Conservation (phyloP, 2,888 invertebrate species). For the Lochmaea crataegi region DNA sequence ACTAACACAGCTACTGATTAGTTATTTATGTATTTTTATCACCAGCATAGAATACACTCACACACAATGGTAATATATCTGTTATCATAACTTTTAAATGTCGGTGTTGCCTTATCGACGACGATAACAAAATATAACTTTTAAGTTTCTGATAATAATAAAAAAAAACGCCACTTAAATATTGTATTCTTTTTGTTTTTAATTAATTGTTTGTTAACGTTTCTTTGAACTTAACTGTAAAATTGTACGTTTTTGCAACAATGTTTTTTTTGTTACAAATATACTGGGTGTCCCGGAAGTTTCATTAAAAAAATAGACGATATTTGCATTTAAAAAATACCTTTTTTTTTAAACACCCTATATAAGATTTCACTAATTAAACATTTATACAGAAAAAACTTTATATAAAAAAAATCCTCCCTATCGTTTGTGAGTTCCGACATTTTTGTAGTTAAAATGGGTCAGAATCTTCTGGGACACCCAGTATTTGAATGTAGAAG, state of each 20-base stretch:
- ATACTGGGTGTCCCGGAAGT: too few relatives aligned
- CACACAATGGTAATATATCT: slow-evolving; percentile 57
- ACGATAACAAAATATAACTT: slow-evolving; percentile 45
- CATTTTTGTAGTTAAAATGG: too few relatives aligned
- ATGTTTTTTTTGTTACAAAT: too few relatives aligned
- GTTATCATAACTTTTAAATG: slow-evolving; percentile 57
- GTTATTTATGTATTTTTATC: slow-evolving; percentile 58
- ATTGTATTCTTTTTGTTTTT: slow-evolving; percentile 16
- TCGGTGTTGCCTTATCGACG: slow-evolving; percentile 51
- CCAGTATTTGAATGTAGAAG: too few relatives aligned
- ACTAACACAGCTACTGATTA: slow-evolving; percentile 57
- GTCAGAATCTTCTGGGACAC: too few relatives aligned
- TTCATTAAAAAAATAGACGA: too few relatives aligned
- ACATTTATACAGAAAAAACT: too few relatives aligned
- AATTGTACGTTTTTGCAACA: background rate
- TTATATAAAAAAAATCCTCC: too few relatives aligned
- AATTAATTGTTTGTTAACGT: background rate
- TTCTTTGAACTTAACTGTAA: background rate
- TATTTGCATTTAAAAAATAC: too few relatives aligned
- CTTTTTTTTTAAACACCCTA: too few relatives aligned
- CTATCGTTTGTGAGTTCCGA: too few relatives aligned
- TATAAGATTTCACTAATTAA: too few relatives aligned
- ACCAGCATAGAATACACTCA: slow-evolving; percentile 55
- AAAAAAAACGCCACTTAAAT: slow-evolving; percentile 6
- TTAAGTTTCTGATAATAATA: slow-evolving; percentile 44